These are phyloP conservation scores for Okamejei kenojei DNA, from an alignment of 2,797 vertebrate genomes.

Conservation along the genomic window DNA sequence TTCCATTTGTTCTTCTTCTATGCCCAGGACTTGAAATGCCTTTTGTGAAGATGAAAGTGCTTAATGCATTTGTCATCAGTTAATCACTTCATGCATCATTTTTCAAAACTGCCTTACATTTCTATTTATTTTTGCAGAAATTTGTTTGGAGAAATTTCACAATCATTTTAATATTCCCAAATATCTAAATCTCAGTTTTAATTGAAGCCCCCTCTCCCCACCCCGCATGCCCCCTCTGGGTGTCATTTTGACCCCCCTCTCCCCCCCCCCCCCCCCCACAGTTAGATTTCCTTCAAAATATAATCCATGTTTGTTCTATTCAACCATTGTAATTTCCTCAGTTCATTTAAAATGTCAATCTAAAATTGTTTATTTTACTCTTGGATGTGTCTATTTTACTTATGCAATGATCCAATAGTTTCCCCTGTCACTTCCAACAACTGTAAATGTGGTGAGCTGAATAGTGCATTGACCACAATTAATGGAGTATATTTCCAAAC, in stretches of 20 bases:
- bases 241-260: neutral
- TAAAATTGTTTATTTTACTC: neutral
- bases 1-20: neutral
- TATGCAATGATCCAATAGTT: neutral
- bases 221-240: neutral
- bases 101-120: too few species aligned
- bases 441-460: neutral
- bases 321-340: neutral
- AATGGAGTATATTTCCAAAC: neutral
- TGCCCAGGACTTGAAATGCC: neutral
- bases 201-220: neutral
- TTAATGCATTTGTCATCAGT: neutral
- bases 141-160: neutral
- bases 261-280: neutral
- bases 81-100: neutral
- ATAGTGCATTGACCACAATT: neutral
- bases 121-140: neutral
- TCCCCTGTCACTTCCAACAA: neutral
- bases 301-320: neutral
- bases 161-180: neutral
- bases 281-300: neutral
- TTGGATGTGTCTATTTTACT: neutral
- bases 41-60: neutral
- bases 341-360: neutral
- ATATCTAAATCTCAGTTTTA: neutral